Conservation (phyloP, 2,888 invertebrate species). For the Proisotoma minuta region DNA sequence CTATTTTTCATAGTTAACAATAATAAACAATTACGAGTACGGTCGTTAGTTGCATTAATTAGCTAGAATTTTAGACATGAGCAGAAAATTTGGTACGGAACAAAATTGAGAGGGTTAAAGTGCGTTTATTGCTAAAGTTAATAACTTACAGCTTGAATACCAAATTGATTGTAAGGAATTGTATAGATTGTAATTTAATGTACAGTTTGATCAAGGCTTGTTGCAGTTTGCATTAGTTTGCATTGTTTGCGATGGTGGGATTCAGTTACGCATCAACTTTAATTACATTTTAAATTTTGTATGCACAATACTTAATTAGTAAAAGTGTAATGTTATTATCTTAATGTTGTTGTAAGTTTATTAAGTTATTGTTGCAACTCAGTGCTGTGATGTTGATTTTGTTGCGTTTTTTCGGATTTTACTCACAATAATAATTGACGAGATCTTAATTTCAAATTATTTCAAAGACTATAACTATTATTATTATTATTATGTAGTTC, state of each 20-base stretch:
- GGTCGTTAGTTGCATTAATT: not conserved
- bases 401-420: constrained; percentile 11
- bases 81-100: too few relatives aligned
- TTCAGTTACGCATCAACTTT: not conserved
- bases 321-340: not conserved
- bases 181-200: not conserved
- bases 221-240: not conserved
- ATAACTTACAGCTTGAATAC: constrained; percentile 10
- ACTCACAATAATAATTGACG: too few relatives aligned
- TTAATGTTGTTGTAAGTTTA: not conserved
- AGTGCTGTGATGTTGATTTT: constrained; percentile 19
- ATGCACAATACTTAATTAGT: constrained; percentile 5
- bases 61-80: too few relatives aligned
- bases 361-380: constrained; percentile 12
- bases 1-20: constrained; percentile 1
- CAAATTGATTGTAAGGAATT: constrained; percentile 1
- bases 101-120: not conserved
- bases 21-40: not conserved
- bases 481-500: too few relatives aligned
- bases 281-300: constrained; percentile 1
- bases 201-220: not conserved
- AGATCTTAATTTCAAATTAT: too few relatives aligned
- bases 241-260: constrained; percentile 3
- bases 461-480: too few relatives aligned
- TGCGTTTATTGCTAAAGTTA: not conserved